phyloP scores from a whole-genome alignment of 2,113 vertebrate genomes.

The Xenopus laevis region DNA sequence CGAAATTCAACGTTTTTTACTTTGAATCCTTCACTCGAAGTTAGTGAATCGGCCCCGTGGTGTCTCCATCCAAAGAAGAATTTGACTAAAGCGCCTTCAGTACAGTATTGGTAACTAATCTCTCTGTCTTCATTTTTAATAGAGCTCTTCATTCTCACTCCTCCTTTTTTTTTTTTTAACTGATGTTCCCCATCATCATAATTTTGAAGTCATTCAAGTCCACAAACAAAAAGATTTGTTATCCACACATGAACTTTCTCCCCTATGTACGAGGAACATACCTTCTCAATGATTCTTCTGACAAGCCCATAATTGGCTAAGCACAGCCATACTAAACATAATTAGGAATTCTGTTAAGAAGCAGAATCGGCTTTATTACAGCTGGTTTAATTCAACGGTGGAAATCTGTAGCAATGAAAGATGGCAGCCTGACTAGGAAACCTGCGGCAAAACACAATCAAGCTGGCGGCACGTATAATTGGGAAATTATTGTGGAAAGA shows the following conservation, averaged over 20 bases:
- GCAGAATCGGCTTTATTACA: background rate
- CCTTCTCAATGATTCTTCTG: background rate
- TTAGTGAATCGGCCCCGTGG: too few relatives aligned
- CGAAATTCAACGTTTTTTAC: too few relatives aligned
- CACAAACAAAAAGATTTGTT: background rate
- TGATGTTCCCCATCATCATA: too few relatives aligned
- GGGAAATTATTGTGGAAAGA: slow-evolving; percentile 20
- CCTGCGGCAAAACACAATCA: slow-evolving; percentile 42
- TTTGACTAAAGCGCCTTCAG: too few relatives aligned
- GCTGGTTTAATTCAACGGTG: slow-evolving; percentile 48
- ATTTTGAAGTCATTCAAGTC: too few relatives aligned
- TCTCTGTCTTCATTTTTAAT: too few relatives aligned
- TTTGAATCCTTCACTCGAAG: too few relatives aligned
- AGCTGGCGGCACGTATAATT: slow-evolving; percentile 8
- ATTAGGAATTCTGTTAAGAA: slow-evolving; percentile 30
- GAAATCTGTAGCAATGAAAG: slow-evolving; percentile 38
- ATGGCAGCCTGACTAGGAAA: slow-evolving; percentile 32
- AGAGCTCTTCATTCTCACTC: too few relatives aligned
- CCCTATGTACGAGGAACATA: background rate
- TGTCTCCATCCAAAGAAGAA: too few relatives aligned
- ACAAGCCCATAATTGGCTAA: background rate
- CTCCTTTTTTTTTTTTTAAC: too few relatives aligned
- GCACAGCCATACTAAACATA: slow-evolving; percentile 13
- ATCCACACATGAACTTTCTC: background rate
- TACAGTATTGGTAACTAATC: too few relatives aligned